These are phyloP conservation scores for Dallia pectoralis DNA, from an alignment of 2,797 vertebrate species.

Conservation along the genomic window DNA sequence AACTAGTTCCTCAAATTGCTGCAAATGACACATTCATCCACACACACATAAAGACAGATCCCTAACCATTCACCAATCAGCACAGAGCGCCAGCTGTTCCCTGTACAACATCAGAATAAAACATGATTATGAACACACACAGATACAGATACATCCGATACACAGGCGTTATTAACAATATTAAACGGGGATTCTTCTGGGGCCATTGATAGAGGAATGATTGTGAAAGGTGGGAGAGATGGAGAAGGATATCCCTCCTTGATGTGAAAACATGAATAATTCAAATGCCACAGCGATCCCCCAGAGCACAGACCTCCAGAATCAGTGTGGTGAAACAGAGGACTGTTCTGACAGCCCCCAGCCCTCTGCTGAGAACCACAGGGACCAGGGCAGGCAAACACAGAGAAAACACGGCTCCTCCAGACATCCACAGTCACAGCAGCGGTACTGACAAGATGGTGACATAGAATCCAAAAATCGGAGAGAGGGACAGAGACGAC, in stretches of 20 bases:
- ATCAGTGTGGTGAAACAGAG: background rate
- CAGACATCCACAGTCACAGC: background rate
- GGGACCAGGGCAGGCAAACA: background rate
- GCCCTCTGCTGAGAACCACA: background rate
- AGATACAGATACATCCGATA: background rate
- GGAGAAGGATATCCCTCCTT: background rate
- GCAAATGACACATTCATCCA: conserved; percentile 7
- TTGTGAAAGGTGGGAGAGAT: background rate
- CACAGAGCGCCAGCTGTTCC: conserved; percentile 32
- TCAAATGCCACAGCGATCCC: background rate
- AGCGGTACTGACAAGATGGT: background rate
- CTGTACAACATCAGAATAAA: conserved; percentile 20
- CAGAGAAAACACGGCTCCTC: background rate
- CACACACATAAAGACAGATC: conserved; percentile 11
- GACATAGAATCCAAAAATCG: background rate
- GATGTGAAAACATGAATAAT: background rate
- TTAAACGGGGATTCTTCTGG: background rate
- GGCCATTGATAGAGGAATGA: background rate
- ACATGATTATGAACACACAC: background rate
- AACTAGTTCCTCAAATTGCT: background rate
- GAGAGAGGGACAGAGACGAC: background rate
- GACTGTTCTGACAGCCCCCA: background rate
- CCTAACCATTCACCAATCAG: conserved; percentile 14
- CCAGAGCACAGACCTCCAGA: conserved; percentile 3
- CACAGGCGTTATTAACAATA: background rate